Percentiles rank a stretch among this genome's conserved stretches.
These are phyloP conservation scores for Rutpela maculata DNA, from an alignment of 2,888 invertebrate species.

Conservation along the genomic window DNA sequence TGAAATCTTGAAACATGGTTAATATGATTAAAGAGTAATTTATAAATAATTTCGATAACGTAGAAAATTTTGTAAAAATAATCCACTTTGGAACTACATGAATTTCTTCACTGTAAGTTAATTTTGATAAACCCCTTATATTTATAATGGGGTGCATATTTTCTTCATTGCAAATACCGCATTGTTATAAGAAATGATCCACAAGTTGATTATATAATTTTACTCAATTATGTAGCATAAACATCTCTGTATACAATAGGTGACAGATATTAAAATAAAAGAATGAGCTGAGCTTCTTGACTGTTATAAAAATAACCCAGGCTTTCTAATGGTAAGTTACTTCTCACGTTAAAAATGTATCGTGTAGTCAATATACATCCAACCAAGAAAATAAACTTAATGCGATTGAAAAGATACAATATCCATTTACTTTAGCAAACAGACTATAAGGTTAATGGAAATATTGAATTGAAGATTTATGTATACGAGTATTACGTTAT, in stretches of 20 bases:
- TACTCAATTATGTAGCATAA: not conserved
- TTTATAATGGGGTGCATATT: too few relatives aligned
- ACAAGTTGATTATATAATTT: not conserved
- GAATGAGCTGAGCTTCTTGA: not conserved
- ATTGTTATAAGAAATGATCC: too few relatives aligned
- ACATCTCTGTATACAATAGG: not conserved
- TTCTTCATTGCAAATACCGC: too few relatives aligned
- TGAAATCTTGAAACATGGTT: too few relatives aligned
- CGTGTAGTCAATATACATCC: not conserved
- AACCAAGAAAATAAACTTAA: not conserved
- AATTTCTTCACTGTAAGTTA: too few relatives aligned
- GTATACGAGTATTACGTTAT: too few relatives aligned
- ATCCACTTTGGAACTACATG: too few relatives aligned
- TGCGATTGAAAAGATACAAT: not conserved
- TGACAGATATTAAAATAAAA: not conserved
- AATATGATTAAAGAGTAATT: too few relatives aligned
- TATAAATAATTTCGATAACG: too few relatives aligned
- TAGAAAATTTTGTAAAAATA: too few relatives aligned
- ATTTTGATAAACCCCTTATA: too few relatives aligned
- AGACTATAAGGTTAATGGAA: not conserved
- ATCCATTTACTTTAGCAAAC: not conserved
- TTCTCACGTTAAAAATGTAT: not conserved
- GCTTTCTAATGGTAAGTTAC: not conserved
- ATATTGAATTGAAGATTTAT: not conserved
- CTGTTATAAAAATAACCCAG: not conserved